Conservation (phyloP, 2,888 invertebrate genomes). For the Lysandra coridon region DNA sequence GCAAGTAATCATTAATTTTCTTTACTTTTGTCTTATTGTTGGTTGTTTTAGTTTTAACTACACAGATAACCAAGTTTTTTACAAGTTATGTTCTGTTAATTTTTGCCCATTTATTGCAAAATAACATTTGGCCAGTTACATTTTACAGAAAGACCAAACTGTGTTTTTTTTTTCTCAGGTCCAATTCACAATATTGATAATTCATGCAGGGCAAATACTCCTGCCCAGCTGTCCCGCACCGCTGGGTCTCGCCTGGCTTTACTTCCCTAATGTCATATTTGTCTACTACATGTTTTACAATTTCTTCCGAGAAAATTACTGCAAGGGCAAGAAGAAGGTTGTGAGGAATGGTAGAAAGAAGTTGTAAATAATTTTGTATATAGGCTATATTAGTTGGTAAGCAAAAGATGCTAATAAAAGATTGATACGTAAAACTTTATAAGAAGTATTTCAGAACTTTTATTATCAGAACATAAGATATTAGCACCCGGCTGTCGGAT, state of each 20-base stretch:
- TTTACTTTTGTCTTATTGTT: too few species aligned
- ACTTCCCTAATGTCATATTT: constrained; percentile 81
- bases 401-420: not conserved
- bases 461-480: not conserved
- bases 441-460: not conserved
- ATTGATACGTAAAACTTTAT: not conserved
- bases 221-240: constrained; percentile 80
- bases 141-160: not conserved
- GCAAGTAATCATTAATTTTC: too few species aligned
- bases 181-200: constrained; percentile 84
- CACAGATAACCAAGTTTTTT: too few species aligned
- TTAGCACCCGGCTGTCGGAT: too few species aligned
- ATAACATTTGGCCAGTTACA: too few species aligned
- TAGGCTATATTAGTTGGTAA: not conserved
- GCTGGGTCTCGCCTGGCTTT: constrained; percentile 72
- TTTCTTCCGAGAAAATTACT: constrained; percentile 83
- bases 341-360: constrained; percentile 30
- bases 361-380: constrained; percentile 17
- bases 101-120: too few species aligned
- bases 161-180: constrained; percentile 66
- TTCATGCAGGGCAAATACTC: constrained; percentile 78
- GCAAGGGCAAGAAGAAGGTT: constrained; percentile 30
- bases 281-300: constrained; percentile 87
- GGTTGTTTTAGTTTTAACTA: too few species aligned
- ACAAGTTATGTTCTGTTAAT: too few species aligned